Conservation (phyloP, 2,888 invertebrate genomes). For the Harpalus rufipes region DNA sequence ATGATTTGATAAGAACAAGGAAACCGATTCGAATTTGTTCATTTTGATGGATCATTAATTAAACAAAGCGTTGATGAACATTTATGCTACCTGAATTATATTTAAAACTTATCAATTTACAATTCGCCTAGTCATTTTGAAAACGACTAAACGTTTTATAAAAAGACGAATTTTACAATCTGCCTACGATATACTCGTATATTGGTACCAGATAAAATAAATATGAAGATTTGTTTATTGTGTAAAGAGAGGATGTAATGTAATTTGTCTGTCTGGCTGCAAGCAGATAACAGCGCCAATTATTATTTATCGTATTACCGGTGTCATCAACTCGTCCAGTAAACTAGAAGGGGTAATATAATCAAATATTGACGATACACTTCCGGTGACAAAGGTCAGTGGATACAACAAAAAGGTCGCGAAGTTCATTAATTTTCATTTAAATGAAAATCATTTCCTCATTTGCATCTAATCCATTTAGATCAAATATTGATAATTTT, state of each 20-base stretch:
- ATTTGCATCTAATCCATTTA: background rate
- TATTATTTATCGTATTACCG: conserved; percentile 1
- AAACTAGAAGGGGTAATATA: background rate
- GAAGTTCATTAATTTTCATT: background rate
- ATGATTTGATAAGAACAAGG: too few relatives aligned
- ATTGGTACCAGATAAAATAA: too few relatives aligned
- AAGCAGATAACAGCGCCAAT: background rate
- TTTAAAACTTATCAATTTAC: too few relatives aligned
- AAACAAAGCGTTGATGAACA: too few relatives aligned
- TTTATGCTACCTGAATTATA: too few relatives aligned
- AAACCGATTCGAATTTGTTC: too few relatives aligned
- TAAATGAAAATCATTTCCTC: background rate
- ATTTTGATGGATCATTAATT: too few relatives aligned
- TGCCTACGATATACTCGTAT: too few relatives aligned
- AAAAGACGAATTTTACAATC: too few relatives aligned
- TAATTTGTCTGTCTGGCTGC: background rate
- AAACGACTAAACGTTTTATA: too few relatives aligned
- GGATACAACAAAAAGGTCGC: background rate
- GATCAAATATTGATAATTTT: background rate
- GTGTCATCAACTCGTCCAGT: background rate
- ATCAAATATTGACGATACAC: background rate
- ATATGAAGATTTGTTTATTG: background rate
- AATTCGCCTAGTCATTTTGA: too few relatives aligned
- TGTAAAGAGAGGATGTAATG: conserved; percentile 19
- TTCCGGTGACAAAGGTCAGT: background rate